Percentiles rank a stretch among this genome's conserved stretches.
These are phyloP conservation scores for Ophioninae sp. DNA, from an alignment of 2,888 invertebrate species.

Conservation along the genomic window DNA sequence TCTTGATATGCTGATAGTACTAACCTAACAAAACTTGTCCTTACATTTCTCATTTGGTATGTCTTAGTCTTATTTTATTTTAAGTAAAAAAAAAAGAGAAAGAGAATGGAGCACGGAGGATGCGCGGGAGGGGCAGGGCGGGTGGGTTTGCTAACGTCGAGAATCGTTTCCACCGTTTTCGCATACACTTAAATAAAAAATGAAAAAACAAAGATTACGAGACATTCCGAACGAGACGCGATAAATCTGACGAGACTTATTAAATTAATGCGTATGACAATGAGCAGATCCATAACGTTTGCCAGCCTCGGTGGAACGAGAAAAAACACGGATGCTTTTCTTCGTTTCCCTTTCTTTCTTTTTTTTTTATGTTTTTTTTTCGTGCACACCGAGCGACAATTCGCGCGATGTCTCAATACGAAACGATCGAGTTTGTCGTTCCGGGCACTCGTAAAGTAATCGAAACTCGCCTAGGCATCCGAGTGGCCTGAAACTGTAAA, in stretches of 20 bases:
- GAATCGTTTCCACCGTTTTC: conserved; percentile 64
- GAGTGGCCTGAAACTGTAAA: not conserved
- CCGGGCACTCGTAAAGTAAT: conserved; percentile 76
- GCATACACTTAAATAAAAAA: conserved; percentile 62
- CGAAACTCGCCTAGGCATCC: conserved; percentile 59
- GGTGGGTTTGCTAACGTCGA: conserved; percentile 40
- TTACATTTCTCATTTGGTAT: conserved; percentile 80
- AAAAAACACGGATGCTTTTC: conserved; percentile 26
- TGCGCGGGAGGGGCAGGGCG: conserved; percentile 10
- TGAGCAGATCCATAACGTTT: conserved; percentile 74
- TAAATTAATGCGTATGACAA: conserved; percentile 71
- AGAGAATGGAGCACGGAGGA: not conserved
- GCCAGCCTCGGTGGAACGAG: conserved; percentile 56
- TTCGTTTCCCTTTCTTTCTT: conserved; percentile 4
- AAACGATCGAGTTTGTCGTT: conserved; percentile 55
- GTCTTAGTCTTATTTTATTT: conserved; percentile 79
- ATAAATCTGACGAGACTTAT: conserved; percentile 68
- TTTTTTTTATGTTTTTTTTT: conserved; percentile 2
- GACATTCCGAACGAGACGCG: conserved; percentile 68
- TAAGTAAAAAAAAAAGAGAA: conserved; percentile 56
- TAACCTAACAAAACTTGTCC: conserved; percentile 78
- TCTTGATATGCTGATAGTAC: conserved; percentile 80
- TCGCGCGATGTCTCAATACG: conserved; percentile 44
- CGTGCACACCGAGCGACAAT: conserved; percentile 44
- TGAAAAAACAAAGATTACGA: conserved; percentile 62